Evolutionary conservation across 2,888 invertebrate species (phyloP).

Genomic region (Melinaea marsaeus): DNA sequence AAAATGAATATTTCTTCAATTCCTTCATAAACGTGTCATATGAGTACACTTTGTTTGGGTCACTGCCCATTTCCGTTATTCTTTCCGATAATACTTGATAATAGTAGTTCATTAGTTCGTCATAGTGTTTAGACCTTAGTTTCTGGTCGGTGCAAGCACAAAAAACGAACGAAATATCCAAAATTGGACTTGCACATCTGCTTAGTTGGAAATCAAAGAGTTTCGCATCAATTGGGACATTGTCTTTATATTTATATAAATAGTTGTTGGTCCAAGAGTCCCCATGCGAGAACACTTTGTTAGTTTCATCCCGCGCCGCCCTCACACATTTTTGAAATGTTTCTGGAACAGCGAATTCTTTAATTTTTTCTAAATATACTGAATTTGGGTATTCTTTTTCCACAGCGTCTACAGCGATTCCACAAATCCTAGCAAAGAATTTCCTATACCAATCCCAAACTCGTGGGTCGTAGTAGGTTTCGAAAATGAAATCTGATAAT

Average conservation of each 20-base stretch:
- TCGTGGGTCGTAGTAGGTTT: constrained; percentile 78
- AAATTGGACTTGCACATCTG: constrained; percentile 75
- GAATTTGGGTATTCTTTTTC: constrained; percentile 79
- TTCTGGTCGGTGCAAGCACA: constrained; percentile 79
- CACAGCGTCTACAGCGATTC: constrained; percentile 80
- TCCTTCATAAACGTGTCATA: constrained; percentile 73
- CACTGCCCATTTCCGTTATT: constrained; percentile 78
- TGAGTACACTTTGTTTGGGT: constrained; percentile 75
- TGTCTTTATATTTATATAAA: constrained; percentile 65
- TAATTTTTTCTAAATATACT: constrained; percentile 76
- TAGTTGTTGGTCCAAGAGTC: constrained; percentile 88
- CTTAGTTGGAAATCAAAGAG: constrained; percentile 85
- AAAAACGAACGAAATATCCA: constrained; percentile 77
- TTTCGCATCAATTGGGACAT: constrained; percentile 60
- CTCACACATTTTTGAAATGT: constrained; percentile 69
- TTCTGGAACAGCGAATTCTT: constrained; percentile 72
- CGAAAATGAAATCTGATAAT: constrained; percentile 61
- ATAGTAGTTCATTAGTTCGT: constrained; percentile 79
- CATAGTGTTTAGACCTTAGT: constrained; percentile 77
- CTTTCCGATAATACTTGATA: constrained; percentile 74
- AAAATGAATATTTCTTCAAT: constrained; percentile 74
- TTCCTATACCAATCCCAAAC: constrained; percentile 77
- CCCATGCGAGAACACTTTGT: constrained; percentile 82
- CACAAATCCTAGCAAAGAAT: constrained; percentile 71
- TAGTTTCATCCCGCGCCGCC: constrained; percentile 54